These are phyloP conservation scores for Yponomeuta cagnagella DNA, from an alignment of 2,888 invertebrate species.

Conservation along the genomic window DNA sequence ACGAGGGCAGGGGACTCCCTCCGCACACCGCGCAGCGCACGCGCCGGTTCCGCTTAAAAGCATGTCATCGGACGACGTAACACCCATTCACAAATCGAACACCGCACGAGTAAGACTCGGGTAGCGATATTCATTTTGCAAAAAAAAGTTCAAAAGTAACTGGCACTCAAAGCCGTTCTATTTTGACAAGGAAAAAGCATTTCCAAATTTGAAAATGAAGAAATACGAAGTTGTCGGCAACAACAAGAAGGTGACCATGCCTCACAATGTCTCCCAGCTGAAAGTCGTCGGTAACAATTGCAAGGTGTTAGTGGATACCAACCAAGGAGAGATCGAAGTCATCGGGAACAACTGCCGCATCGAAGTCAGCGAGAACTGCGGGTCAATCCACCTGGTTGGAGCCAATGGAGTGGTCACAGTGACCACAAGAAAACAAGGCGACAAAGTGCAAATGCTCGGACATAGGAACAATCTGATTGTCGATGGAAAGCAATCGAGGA, in stretches of 20 bases:
- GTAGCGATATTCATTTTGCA: not conserved
- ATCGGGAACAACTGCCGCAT: conserved; percentile 63
- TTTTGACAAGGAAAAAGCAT: conserved; percentile 12
- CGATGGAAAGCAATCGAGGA: conserved; percentile 50
- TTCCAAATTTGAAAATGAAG: conserved; percentile 48
- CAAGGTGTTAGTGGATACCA: conserved; percentile 49
- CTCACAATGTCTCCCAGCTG: conserved; percentile 49
- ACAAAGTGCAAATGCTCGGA: conserved; percentile 54
- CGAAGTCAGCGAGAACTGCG: conserved; percentile 55
- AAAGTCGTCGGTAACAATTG: conserved; percentile 65
- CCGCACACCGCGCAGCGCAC: conserved; percentile 23
- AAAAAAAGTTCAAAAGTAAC: not conserved
- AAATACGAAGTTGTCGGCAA: conserved; percentile 64
- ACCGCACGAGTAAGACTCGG: not conserved
- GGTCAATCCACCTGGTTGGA: conserved; percentile 58
- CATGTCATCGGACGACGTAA: conserved; percentile 16
- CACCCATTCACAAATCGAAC: conserved; percentile 8
- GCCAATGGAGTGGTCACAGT: conserved; percentile 53
- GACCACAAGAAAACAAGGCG: conserved; percentile 49
- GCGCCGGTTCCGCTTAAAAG: conserved; percentile 24
- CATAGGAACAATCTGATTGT: conserved; percentile 52
- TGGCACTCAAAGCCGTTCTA: not conserved
- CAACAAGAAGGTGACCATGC: conserved; percentile 71
- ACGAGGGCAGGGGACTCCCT: conserved; percentile 34
- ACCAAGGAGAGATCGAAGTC: conserved; percentile 64